phyloP scores from a whole-genome alignment of 2,797 vertebrate genomes.

The Rhinatrema bivittatum region DNA sequence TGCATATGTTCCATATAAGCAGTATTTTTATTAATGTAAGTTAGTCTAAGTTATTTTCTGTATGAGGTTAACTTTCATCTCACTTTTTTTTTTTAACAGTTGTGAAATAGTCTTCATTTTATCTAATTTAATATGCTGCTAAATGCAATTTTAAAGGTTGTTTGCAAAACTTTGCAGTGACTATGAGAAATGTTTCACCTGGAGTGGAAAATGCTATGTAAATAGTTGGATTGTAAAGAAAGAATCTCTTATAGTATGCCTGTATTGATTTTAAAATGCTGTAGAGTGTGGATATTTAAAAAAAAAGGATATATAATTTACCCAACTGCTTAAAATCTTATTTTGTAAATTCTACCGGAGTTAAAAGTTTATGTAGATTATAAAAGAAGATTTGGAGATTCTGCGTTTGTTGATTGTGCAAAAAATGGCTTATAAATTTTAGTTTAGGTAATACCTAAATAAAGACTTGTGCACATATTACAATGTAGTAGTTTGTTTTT shows the following conservation, averaged over 20 bases:
- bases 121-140: slow-evolving; percentile 68
- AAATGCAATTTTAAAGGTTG: slow-evolving; percentile 58
- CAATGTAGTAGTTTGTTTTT: slow-evolving; percentile 12
- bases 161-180: slow-evolving; percentile 47
- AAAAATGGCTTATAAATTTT: slow-evolving; percentile 47
- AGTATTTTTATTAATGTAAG: slow-evolving; percentile 35
- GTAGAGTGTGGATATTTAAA: slow-evolving; percentile 41
- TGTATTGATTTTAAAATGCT: slow-evolving; percentile 56
- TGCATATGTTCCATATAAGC: slow-evolving; percentile 38
- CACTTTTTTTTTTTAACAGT: slow-evolving; percentile 44
- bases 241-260: slow-evolving; percentile 58
- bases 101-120: slow-evolving; percentile 46
- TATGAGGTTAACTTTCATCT: slow-evolving; percentile 46
- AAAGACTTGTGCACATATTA: slow-evolving; percentile 45
- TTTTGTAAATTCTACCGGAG: slow-evolving; percentile 65
- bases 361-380: slow-evolving; percentile 44
- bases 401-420: slow-evolving; percentile 29
- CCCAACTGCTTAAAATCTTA: slow-evolving; percentile 44
- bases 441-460: slow-evolving; percentile 48
- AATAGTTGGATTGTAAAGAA: slow-evolving; percentile 59
- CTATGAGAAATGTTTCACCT: slow-evolving; percentile 39
- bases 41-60: slow-evolving; percentile 54
- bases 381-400: slow-evolving; percentile 40
- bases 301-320: slow-evolving; percentile 56
- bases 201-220: slow-evolving; percentile 56